Conservation (phyloP, 2,888 invertebrate species). For the Meiosimyza platycephala region DNA sequence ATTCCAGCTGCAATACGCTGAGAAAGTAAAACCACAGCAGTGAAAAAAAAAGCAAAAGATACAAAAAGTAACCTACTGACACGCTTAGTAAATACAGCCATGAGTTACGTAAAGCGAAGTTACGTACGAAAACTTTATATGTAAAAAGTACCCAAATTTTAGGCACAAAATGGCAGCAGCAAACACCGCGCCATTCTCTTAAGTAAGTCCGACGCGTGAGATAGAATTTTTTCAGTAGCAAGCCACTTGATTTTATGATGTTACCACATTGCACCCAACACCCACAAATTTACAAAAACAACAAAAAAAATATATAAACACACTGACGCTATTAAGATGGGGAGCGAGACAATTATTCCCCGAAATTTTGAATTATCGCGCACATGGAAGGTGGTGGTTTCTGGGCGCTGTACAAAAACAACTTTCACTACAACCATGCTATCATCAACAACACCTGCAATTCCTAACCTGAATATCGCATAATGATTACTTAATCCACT, state of each 20-base stretch:
- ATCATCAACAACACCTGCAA: not conserved
- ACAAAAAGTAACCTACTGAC: constrained; percentile 15
- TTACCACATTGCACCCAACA: not conserved
- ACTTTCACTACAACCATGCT: no score
- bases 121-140: no score
- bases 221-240: no score
- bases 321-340: not conserved
- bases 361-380: no score
- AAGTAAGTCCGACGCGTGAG: no score
- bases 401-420: no score
- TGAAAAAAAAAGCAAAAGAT: not conserved
- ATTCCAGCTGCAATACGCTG: not conserved
- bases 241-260: not conserved
- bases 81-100: constrained; percentile 10
- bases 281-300: not conserved
- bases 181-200: no score
- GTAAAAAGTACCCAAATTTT: no score
- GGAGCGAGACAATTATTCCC: no score
- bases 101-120: not conserved
- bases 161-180: no score
- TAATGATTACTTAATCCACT: constrained; percentile 27
- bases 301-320: not conserved
- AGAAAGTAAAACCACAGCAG: not conserved
- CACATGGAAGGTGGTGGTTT: no score
- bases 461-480: not conserved